Conservation (phyloP, 2,113 vertebrate genomes). For the Platichthys stellatus region DNA sequence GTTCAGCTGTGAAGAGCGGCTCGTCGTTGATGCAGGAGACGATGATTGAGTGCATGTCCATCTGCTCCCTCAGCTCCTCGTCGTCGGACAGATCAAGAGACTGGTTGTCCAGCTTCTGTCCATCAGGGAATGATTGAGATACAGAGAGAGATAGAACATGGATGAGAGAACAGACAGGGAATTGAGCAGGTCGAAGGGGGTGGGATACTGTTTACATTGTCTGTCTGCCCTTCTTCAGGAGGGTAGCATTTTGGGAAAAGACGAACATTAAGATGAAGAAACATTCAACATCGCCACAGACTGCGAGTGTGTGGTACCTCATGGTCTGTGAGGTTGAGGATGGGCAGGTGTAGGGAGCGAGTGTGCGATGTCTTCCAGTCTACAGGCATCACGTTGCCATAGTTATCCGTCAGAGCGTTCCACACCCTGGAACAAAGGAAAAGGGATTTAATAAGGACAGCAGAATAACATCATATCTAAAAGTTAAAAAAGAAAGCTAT, state of each 20-base stretch:
- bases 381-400: conserved; percentile 96
- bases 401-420: conserved; percentile 97
- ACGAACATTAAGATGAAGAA: not conserved
- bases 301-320: conserved; percentile 78
- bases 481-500: not conserved
- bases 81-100: conserved; percentile 95
- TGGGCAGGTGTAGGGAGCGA: conserved; percentile 91
- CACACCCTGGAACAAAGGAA: conserved; percentile 85
- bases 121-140: conserved; percentile 9
- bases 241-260: no score
- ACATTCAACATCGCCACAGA: not conserved
- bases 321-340: conserved; percentile 91
- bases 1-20: conserved; percentile 96
- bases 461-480: not conserved
- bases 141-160: not conserved
- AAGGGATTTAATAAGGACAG: not conserved
- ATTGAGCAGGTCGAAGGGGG: not conserved
- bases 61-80: conserved; percentile 94
- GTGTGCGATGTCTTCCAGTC: conserved; percentile 97
- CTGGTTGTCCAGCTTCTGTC: conserved; percentile 86
- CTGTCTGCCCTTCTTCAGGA: no score
- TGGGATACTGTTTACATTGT: no score
- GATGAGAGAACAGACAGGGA: not conserved
- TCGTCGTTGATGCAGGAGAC: conserved; percentile 94
- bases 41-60: conserved; percentile 99